These are phyloP conservation scores for Zophobas atratus DNA, from an alignment of 1,140 invertebrate species.

Conservation along the genomic window DNA sequence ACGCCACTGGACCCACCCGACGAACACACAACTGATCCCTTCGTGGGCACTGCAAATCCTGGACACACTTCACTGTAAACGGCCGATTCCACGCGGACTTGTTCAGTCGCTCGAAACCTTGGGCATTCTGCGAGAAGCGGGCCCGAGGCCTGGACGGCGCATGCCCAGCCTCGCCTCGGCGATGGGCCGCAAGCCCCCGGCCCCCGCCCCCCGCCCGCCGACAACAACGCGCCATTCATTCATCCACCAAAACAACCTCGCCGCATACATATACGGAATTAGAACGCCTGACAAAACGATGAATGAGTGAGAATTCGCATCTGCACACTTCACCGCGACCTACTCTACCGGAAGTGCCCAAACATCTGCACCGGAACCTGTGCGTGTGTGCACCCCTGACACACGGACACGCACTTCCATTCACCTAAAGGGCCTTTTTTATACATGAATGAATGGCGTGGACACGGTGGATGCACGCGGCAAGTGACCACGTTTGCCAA, in stretches of 20 bases:
- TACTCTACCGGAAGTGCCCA: conserved; percentile 54
- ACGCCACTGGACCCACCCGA: conserved; percentile 52
- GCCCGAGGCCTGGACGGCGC: conserved; percentile 67
- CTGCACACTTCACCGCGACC: conserved; percentile 47
- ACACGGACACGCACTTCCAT: neutral
- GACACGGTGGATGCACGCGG: too few relatives aligned
- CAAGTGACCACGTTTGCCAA: too few relatives aligned
- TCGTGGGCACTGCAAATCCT: conserved; percentile 67
- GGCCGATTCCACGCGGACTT: conserved; percentile 62
- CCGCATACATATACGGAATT: conserved; percentile 72
- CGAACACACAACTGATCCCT: conserved; percentile 61
- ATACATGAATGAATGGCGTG: too few relatives aligned
- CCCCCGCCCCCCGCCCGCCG: conserved; percentile 64
- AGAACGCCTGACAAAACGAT: conserved; percentile 66
- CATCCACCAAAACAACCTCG: conserved; percentile 69
- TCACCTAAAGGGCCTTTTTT: neutral
- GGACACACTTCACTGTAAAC: conserved; percentile 65
- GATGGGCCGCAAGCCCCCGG: conserved; percentile 51
- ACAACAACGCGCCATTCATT: conserved; percentile 68
- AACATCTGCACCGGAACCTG: conserved; percentile 48
- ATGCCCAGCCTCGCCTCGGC: conserved; percentile 65
- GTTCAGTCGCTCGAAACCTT: conserved; percentile 67
- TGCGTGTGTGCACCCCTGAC: conserved; percentile 3
- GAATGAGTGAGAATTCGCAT: conserved; percentile 60
- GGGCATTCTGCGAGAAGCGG: conserved; percentile 58